Evolutionary conservation across 1,140 invertebrate species (phyloP).

Genomic region (Hydropsyche tenuis): DNA sequence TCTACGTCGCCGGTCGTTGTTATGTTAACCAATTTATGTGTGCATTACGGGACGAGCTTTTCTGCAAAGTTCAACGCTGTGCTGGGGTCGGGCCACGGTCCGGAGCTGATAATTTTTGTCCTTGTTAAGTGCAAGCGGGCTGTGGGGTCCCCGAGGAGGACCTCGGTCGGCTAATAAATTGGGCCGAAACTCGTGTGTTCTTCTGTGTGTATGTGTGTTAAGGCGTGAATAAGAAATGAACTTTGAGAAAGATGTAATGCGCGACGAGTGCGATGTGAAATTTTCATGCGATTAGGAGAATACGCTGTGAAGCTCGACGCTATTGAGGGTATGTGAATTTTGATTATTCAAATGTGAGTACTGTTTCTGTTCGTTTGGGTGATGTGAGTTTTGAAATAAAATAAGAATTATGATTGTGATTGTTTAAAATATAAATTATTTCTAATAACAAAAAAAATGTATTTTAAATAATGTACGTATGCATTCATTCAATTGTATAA

Average conservation of each 20-base stretch:
- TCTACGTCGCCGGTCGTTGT: slow-evolving; percentile 14
- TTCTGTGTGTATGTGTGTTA: not conserved
- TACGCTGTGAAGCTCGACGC: slow-evolving; percentile 31
- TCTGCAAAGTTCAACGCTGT: slow-evolving; percentile 20
- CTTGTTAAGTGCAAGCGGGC: slow-evolving; percentile 42
- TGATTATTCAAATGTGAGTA: too few species aligned
- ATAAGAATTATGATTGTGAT: too few species aligned
- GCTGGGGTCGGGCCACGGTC: slow-evolving; percentile 25
- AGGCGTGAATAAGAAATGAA: slow-evolving; percentile 44
- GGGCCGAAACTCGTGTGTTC: not conserved
- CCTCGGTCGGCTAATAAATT: slow-evolving; percentile 37
- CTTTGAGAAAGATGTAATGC: slow-evolving; percentile 32
- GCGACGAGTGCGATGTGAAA: slow-evolving; percentile 39
- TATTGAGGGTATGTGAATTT: slow-evolving; percentile 23
- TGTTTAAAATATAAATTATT: too few species aligned
- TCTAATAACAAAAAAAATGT: too few species aligned
- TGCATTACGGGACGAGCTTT: slow-evolving; percentile 32
- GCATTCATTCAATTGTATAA: too few species aligned
- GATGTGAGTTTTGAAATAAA: too few species aligned
- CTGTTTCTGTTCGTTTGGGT: too few species aligned
- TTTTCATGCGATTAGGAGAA: slow-evolving; percentile 48
- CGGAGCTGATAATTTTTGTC: slow-evolving; percentile 40
- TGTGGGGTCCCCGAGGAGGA: not conserved
- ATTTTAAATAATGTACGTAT: too few species aligned
- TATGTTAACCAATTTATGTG: slow-evolving; percentile 42